Conservation (phyloP, 35 echinoderm and acorn worm genomes). For the Apostichopus parvimensis region DNA sequence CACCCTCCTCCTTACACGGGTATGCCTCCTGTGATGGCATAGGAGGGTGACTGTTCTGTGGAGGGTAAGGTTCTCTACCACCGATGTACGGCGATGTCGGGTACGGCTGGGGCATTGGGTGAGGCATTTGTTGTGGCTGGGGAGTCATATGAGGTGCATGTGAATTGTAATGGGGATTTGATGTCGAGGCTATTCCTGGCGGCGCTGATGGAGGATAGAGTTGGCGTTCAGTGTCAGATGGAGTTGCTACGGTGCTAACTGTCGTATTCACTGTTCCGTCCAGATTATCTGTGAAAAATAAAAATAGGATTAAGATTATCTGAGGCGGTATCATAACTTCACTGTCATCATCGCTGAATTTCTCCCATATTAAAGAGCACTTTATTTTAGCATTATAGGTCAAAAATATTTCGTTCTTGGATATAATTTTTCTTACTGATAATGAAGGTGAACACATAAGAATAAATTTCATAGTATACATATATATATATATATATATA, state of each 20-base stretch:
- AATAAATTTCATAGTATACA: no score
- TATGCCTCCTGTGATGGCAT: not conserved
- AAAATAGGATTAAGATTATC: no score
- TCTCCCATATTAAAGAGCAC: no score
- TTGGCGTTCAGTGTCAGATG: conserved; percentile 1
- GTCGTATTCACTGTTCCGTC: conserved; percentile 42
- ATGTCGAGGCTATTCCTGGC: not conserved
- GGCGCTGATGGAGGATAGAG: not conserved
- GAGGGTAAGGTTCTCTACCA: not conserved
- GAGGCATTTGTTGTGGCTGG: conserved; percentile 34
- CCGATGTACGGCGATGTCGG: not conserved
- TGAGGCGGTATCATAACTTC: no score
- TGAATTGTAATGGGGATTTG: conserved; percentile 5
- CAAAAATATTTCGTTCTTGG: no score
- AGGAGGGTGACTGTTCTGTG: conserved; percentile 13
- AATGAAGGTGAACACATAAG: no score
- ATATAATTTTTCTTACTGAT: no score
- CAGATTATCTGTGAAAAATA: not conserved
- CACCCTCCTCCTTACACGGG: not conserved
- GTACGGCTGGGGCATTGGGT: not conserved
- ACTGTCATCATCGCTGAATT: no score
- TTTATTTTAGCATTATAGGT: no score
- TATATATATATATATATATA: no score
- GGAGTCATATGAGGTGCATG: not conserved
- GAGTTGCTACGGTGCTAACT: not conserved